Evolutionary conservation across 2,888 invertebrate species (phyloP).

Genomic region (Hoplodrina blanda): DNA sequence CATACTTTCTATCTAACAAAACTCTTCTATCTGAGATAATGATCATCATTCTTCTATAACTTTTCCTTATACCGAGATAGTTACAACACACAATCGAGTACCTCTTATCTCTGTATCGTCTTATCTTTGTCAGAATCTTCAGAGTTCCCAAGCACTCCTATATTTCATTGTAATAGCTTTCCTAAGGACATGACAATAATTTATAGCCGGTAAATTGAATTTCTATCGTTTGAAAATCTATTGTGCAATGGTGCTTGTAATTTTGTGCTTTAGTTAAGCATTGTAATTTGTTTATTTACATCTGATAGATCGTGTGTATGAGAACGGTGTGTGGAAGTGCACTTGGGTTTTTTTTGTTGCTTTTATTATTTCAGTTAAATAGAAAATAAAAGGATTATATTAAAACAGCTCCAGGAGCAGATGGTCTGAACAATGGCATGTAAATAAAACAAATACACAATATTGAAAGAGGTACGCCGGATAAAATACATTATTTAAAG

Average conservation of each 20-base stretch:
- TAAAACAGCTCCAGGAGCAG: too few relatives aligned
- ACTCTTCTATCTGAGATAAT: neutral
- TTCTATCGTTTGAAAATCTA: slow-evolving; percentile 72
- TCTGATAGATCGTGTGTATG: slow-evolving; percentile 10
- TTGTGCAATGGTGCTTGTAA: slow-evolving; percentile 69
- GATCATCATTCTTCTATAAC: slow-evolving; percentile 11
- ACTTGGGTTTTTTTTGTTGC: neutral
- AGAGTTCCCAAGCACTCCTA: slow-evolving; percentile 61
- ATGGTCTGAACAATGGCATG: too few relatives aligned
- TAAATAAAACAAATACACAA: too few relatives aligned
- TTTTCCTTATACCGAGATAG: slow-evolving; percentile 9
- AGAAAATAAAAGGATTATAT: too few relatives aligned
- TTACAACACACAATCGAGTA: slow-evolving; percentile 30
- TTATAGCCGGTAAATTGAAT: slow-evolving; percentile 77
- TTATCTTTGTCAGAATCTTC: slow-evolving; percentile 69
- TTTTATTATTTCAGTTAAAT: too few relatives aligned
- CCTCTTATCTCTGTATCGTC: slow-evolving; percentile 50
- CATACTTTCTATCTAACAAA: neutral
- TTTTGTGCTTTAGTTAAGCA: slow-evolving; percentile 60
- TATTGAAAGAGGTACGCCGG: too few relatives aligned
- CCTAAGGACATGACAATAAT: slow-evolving; percentile 68
- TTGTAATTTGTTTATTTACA: slow-evolving; percentile 62
- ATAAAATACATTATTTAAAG: too few relatives aligned
- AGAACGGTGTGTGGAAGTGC: neutral
- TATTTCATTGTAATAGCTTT: slow-evolving; percentile 76